A percentile compares a stretch with the other conserved stretches of the same genome.
These are phyloP conservation scores for Dolichoris vasculosae DNA, from an alignment of 1,140 invertebrate genomes.

Conservation along the genomic window DNA sequence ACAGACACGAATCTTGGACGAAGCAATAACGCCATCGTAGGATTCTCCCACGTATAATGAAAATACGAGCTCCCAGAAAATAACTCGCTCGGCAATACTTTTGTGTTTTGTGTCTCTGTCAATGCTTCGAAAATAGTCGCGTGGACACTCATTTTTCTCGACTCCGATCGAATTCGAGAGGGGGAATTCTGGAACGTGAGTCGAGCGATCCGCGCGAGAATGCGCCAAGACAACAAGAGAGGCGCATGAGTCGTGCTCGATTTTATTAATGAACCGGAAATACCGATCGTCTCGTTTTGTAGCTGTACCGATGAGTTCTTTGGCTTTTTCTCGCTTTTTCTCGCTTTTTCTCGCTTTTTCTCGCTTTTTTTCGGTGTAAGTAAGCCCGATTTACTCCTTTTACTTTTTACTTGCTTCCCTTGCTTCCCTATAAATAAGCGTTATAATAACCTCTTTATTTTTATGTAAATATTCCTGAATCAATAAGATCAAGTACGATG, in stretches of 20 bases:
- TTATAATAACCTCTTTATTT: not conserved
- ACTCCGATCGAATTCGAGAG: not conserved
- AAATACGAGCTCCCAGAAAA: constrained; percentile 24
- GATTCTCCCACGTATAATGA: constrained; percentile 28
- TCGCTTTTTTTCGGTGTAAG: not conserved
- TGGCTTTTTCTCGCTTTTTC: not conserved
- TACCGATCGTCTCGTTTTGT: not conserved
- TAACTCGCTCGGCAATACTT: not conserved
- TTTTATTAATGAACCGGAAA: constrained; percentile 20
- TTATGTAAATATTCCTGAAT: not conserved
- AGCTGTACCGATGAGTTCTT: not conserved
- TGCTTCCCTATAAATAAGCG: not conserved
- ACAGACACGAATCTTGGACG: not conserved
- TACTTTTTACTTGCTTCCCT: not conserved
- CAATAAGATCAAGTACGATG: too few relatives aligned
- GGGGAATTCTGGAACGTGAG: not conserved
- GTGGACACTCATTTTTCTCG: not conserved
- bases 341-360: too few relatives aligned
- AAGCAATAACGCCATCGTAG: not conserved
- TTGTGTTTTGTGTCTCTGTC: constrained; percentile 10
- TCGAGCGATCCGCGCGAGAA: not conserved
- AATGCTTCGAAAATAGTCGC: constrained; percentile 22
- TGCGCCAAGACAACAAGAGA: not conserved
- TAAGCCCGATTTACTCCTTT: not conserved
- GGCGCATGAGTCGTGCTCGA: not conserved